Evolutionary conservation across 2,113 vertebrate species (phyloP).

Genomic region (Muntiacus muntjak): DNA sequence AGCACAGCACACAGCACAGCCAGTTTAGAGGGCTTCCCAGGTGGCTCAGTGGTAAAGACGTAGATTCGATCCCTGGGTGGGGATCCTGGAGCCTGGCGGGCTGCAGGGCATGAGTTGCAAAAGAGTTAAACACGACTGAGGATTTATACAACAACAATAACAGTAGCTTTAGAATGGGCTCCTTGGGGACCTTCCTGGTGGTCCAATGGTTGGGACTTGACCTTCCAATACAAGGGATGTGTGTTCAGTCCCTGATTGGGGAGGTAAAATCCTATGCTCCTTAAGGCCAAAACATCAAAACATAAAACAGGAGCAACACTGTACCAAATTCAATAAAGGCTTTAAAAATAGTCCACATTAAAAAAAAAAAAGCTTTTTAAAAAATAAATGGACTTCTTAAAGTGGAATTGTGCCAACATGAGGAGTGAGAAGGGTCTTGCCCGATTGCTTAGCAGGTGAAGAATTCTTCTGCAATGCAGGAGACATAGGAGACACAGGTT

Average conservation of each 20-base stretch:
- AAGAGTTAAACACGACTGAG: background rate
- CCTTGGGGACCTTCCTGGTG: background rate
- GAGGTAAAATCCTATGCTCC: background rate
- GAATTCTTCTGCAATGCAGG: background rate
- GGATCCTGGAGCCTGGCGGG: background rate
- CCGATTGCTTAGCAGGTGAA: background rate
- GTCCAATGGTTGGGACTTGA: background rate
- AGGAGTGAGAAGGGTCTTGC: background rate
- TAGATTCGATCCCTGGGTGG: background rate
- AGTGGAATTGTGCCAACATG: background rate
- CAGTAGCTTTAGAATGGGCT: background rate
- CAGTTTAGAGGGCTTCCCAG: background rate
- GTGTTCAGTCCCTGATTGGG: background rate
- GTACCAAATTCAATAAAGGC: background rate
- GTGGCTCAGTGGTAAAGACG: background rate
- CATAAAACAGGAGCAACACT: background rate
- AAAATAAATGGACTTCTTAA: background rate
- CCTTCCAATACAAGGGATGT: background rate
- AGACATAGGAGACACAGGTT: background rate
- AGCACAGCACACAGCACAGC: background rate
- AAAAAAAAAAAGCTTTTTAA: background rate
- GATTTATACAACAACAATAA: background rate
- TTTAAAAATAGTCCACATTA: background rate
- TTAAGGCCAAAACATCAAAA: background rate
- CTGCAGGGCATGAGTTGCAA: background rate